phyloP scores from a whole-genome alignment of 2,113 vertebrate species.

The Eudorcas thomsonii region DNA sequence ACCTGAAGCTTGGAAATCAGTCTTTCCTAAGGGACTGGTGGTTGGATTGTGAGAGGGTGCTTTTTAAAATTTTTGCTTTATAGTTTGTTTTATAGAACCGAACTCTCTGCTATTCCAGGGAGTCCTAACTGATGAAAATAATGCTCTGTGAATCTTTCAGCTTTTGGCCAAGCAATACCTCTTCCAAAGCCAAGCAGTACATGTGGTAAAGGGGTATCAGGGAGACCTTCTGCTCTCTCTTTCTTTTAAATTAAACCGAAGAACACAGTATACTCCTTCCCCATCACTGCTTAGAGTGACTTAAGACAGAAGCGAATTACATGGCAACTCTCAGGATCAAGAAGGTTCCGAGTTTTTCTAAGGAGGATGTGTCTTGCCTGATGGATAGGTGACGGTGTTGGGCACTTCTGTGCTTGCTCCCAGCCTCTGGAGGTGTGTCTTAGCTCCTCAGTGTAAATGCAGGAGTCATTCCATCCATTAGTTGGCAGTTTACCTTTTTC shows the following conservation, averaged over 20 bases:
- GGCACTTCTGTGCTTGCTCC: neutral
- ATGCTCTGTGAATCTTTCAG: neutral
- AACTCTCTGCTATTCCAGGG: neutral
- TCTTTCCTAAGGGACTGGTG: neutral
- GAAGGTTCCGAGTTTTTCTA: too few species aligned
- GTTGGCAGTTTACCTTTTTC: neutral
- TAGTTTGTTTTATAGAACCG: neutral
- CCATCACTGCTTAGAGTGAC: neutral
- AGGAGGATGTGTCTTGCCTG: neutral
- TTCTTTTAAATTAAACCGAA: neutral
- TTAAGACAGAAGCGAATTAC: neutral
- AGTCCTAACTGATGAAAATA: neutral
- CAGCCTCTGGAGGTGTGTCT: neutral
- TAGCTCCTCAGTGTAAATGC: neutral
- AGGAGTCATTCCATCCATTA: neutral
- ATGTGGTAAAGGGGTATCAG: neutral
- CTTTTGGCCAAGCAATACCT: neutral
- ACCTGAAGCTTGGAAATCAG: neutral
- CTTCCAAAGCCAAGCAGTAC: neutral
- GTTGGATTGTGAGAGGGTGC: neutral
- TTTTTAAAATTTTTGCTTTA: neutral
- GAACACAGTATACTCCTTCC: neutral
- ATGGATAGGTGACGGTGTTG: accelerated
- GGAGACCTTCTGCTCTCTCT: neutral
- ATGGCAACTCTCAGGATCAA: neutral